Evolutionary conservation across 1,140 invertebrate species (phyloP).

Genomic region (Cyclina sinensis): DNA sequence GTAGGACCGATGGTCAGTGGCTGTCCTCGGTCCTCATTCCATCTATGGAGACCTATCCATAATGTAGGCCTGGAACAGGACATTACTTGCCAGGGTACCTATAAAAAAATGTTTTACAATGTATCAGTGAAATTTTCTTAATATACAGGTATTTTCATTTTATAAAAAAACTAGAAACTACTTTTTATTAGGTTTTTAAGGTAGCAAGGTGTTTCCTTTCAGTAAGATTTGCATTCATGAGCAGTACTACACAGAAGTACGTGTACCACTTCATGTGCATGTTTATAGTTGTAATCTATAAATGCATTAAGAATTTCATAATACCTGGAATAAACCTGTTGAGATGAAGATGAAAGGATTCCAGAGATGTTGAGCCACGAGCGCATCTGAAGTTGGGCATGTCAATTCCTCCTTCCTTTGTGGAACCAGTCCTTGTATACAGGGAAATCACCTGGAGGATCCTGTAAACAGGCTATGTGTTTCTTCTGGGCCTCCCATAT

Average conservation of each 20-base stretch:
- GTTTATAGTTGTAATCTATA: too few species aligned
- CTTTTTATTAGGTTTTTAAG: too few species aligned
- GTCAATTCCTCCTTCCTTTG: conserved; percentile 45
- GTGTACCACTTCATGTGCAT: too few species aligned
- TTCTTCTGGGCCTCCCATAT: conserved; percentile 41
- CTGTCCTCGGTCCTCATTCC: conserved; percentile 63
- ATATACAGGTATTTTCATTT: background rate
- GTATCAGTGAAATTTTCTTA: background rate
- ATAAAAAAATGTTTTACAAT: background rate
- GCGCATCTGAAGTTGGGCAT: conserved; percentile 60
- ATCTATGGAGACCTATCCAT: conserved; percentile 67
- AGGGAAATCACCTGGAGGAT: conserved; percentile 40
- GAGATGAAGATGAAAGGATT: conserved; percentile 73
- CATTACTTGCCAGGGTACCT: conserved; percentile 67
- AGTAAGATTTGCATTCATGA: too few species aligned
- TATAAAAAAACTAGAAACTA: background rate
- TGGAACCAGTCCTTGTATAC: conserved; percentile 57
- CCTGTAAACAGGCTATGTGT: conserved; percentile 51
- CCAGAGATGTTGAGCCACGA: conserved; percentile 71
- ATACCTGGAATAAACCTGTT: conserved; percentile 72
- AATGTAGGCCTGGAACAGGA: conserved; percentile 71
- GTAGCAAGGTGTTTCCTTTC: too few species aligned
- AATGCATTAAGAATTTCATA: too few species aligned
- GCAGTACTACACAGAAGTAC: too few species aligned
- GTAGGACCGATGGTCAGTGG: conserved; percentile 39